A percentile compares a stretch with the other conserved stretches of the same genome.
Conservation (phyloP, 2,888 invertebrate species). For the Tanypteryx hageni region DNA sequence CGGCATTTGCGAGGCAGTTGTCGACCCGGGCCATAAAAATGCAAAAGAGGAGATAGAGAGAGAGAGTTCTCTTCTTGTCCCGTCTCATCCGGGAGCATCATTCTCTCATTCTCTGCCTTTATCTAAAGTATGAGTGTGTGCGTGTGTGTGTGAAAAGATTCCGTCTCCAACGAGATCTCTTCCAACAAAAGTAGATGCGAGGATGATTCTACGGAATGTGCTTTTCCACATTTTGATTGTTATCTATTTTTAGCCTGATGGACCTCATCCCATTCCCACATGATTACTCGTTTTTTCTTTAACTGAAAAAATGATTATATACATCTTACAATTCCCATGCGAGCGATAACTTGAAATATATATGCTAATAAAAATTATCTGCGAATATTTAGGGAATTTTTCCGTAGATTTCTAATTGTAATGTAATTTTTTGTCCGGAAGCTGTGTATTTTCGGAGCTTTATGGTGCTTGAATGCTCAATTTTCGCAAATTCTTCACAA, state of each 20-base stretch:
- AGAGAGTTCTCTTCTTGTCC: not conserved
- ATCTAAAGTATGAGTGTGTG: not conserved
- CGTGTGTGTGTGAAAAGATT: constrained; percentile 1
- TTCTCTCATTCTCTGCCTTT: not conserved
- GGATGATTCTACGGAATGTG: not conserved
- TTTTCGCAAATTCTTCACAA: not conserved
- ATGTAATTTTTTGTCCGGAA: not conserved
- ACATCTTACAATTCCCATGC: not conserved
- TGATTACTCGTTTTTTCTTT: not conserved
- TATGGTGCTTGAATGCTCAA: not conserved
- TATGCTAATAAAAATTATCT: not conserved
- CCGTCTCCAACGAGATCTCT: constrained; percentile 12
- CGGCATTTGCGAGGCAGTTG: constrained; percentile 19
- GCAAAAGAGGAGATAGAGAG: not conserved
- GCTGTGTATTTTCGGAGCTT: not conserved
- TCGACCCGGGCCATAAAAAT: constrained; percentile 28
- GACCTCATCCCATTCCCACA: not conserved
- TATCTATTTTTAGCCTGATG: not conserved
- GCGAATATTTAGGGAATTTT: not conserved
- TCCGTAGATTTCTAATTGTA: not conserved
- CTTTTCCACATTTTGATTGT: not conserved
- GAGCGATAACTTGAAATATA: not conserved
- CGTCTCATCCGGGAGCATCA: constrained; percentile 28
- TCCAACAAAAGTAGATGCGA: not conserved
- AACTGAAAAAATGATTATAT: not conserved